Conservation (phyloP, 2,113 vertebrate genomes). For the Phalacrocorax brasilianus region DNA sequence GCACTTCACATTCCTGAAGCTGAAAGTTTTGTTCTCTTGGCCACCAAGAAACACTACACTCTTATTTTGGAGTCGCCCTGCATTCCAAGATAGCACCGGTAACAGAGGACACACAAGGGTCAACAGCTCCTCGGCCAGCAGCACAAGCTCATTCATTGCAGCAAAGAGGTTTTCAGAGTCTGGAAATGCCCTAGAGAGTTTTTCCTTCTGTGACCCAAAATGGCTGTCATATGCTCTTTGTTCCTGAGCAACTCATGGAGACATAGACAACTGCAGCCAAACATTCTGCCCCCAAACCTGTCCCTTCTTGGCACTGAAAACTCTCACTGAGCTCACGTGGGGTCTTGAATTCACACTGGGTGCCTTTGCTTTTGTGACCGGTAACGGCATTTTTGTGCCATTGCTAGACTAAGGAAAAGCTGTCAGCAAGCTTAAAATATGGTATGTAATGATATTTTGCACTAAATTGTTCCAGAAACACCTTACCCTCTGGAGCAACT, state of each 20-base stretch:
- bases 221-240: background rate
- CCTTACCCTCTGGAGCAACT: background rate
- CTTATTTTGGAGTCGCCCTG: constrained; percentile 55
- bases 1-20: constrained; percentile 67
- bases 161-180: constrained; percentile 8
- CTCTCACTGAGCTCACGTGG: background rate
- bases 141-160: constrained; percentile 20
- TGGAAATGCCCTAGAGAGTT: constrained; percentile 20
- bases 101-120: constrained; percentile 48
- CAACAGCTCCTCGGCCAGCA: constrained; percentile 46
- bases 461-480: background rate
- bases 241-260: background rate
- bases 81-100: constrained; percentile 57
- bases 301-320: background rate
- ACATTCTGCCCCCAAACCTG: background rate
- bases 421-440: background rate
- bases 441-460: background rate
- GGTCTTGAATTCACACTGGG: background rate
- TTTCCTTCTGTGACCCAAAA: background rate
- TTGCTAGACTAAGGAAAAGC: background rate
- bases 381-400: background rate
- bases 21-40: constrained; percentile 58
- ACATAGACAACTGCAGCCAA: background rate
- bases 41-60: constrained; percentile 56
- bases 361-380: background rate